Conservation (phyloP, 2,113 vertebrate species). For the Seriola quinqueradiata region DNA sequence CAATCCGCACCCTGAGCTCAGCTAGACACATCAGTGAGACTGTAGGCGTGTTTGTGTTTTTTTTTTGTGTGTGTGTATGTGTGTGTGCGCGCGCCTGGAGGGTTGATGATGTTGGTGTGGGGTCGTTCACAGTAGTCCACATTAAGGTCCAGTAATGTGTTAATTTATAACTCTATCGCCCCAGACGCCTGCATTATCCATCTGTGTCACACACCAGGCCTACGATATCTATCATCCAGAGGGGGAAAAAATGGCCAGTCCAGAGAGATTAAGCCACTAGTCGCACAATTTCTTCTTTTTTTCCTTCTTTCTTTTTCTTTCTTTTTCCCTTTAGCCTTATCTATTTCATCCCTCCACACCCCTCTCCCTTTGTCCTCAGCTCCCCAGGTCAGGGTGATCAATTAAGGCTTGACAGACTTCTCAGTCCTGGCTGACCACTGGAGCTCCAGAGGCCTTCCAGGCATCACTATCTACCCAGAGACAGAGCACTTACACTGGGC, state of each 20-base stretch:
- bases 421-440: conserved; percentile 85
- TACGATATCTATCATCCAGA: conserved; percentile 95
- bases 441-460: conserved; percentile 84
- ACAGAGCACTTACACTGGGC: conserved; percentile 79
- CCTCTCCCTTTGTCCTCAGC: conserved; percentile 69
- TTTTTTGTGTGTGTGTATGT: conserved; percentile 26
- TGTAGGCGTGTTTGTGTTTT: conserved; percentile 65
- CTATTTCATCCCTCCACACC: conserved; percentile 52
- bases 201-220: conserved; percentile 96
- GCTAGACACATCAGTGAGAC: conserved; percentile 92
- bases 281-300: conserved; percentile 62
- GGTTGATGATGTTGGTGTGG: conserved; percentile 70
- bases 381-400: conserved; percentile 89
- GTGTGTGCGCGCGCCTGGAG: conserved; percentile 54
- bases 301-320: conserved; percentile 9
- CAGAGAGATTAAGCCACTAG: conserved; percentile 72
- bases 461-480: conserved; percentile 86
- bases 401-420: conserved; percentile 89
- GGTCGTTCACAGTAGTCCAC: conserved; percentile 93
- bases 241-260: conserved; percentile 71
- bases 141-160: conserved; percentile 99
- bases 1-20: conserved; percentile 93
- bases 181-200: conserved; percentile 94
- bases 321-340: conserved; percentile 55
- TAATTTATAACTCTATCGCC: conserved; percentile 98